Evolutionary conservation across 2,888 invertebrate species (phyloP).

Genomic region (Muschampia plurimacula): DNA sequence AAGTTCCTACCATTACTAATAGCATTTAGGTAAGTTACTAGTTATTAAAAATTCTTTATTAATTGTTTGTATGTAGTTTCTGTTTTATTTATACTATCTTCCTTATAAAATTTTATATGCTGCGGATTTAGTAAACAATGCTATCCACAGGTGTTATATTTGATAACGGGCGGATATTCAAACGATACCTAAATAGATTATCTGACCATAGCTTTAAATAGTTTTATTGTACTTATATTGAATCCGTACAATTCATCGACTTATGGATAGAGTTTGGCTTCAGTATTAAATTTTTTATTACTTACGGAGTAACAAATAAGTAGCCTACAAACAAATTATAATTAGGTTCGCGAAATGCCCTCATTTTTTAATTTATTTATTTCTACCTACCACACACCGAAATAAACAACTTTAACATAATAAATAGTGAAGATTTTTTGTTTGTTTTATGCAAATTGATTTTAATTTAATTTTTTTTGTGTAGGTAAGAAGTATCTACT

Average conservation of each 20-base stretch:
- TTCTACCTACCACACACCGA: too few relatives aligned
- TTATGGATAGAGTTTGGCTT: not conserved
- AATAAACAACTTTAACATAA: too few relatives aligned
- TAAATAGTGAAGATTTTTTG: too few relatives aligned
- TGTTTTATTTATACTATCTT: not conserved
- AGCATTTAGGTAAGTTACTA: constrained; percentile 7
- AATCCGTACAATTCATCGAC: not conserved
- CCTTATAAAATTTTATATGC: too few relatives aligned
- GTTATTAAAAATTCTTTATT: not conserved
- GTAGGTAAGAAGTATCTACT: too few relatives aligned
- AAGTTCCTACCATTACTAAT: not conserved
- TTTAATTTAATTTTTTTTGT: too few relatives aligned
- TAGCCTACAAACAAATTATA: not conserved
- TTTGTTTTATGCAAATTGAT: too few relatives aligned
- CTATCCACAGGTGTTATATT: not conserved
- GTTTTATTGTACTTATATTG: not conserved
- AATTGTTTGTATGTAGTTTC: not conserved
- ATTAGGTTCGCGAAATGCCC: not conserved
- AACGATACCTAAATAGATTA: not conserved
- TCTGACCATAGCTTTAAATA: not conserved
- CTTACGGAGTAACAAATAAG: not conserved
- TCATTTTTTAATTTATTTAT: too few relatives aligned
- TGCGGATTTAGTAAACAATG: not conserved
- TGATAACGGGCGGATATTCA: not conserved
- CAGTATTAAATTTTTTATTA: not conserved